phyloP scores from a whole-genome alignment of 2,113 vertebrate genomes.

The Artemisiospiza belli region DNA sequence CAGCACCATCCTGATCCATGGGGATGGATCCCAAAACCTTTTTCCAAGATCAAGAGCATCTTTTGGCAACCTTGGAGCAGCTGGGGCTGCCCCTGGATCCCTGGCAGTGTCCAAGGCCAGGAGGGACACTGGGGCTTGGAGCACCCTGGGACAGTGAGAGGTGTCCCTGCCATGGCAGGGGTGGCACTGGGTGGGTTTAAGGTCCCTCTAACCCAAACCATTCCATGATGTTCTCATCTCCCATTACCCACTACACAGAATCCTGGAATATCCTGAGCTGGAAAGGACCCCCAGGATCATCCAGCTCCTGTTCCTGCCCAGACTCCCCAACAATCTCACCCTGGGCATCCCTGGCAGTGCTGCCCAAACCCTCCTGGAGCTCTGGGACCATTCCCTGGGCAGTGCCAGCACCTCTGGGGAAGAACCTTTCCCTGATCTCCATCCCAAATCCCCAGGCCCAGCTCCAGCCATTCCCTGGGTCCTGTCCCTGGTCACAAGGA shows the following conservation, averaged over 20 bases:
- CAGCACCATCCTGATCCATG: not conserved
- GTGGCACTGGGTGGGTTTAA: not conserved
- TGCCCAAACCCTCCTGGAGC: not conserved
- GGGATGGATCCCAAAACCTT: not conserved
- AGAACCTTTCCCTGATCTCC: not conserved
- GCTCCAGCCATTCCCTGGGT: not conserved
- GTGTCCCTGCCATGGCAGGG: not conserved
- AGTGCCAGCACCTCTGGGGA: not conserved
- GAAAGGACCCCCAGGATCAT: rapidly evolving
- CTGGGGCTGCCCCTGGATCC: not conserved
- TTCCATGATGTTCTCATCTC: not conserved
- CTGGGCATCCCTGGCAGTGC: not conserved
- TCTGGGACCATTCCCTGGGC: not conserved
- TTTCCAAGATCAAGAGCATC: not conserved
- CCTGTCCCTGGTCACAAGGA: not conserved
- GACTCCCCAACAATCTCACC: not conserved
- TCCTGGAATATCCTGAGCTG: not conserved
- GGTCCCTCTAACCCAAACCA: not conserved
- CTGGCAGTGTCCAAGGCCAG: not conserved
- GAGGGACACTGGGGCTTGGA: not conserved
- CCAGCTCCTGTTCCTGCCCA: not conserved
- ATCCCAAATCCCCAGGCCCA: not conserved
- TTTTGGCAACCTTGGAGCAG: not conserved
- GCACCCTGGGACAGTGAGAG: not conserved
- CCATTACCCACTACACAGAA: not conserved